Evolutionary conservation across 2,113 vertebrate genomes (phyloP).

Genomic region (Mola mola): DNA sequence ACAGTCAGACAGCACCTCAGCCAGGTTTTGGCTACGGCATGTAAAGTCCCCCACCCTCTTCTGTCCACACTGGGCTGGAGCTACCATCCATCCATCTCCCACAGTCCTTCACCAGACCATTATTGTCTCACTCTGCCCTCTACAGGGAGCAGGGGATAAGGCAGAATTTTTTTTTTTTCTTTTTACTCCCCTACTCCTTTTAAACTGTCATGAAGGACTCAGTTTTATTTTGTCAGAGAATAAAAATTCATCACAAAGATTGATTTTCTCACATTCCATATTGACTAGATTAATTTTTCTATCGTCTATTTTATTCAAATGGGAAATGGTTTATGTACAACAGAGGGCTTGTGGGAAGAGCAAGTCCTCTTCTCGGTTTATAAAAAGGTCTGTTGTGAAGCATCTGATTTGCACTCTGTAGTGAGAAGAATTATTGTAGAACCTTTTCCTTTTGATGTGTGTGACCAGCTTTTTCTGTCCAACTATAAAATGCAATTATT

Average conservation of each 20-base stretch:
- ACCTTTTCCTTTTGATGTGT: constrained; percentile 89
- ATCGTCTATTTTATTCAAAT: constrained; percentile 84
- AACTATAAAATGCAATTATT: constrained; percentile 92
- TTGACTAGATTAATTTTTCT: constrained; percentile 84
- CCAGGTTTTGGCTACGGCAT: constrained; percentile 97
- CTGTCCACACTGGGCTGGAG: constrained; percentile 75
- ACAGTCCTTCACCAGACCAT: constrained; percentile 88
- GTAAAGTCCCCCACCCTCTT: constrained; percentile 81
- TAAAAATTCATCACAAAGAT: constrained; percentile 86
- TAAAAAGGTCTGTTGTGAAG: constrained; percentile 89
- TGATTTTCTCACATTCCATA: constrained; percentile 95
- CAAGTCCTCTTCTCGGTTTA: constrained; percentile 82
- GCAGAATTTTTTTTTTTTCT: constrained; percentile 76
- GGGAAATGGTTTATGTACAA: constrained; percentile 80
- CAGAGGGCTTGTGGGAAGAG: constrained; percentile 71
- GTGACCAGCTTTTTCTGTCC: constrained; percentile 94
- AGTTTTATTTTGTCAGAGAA: constrained; percentile 84
- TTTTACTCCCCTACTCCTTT: constrained; percentile 82
- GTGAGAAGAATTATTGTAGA: constrained; percentile 92
- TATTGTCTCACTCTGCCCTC: constrained; percentile 80
- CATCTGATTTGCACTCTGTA: constrained; percentile 99
- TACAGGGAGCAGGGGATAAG: constrained; percentile 68
- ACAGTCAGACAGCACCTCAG: constrained; percentile 86
- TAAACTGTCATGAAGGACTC: constrained; percentile 95
- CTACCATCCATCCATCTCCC: constrained; percentile 77